These are phyloP conservation scores for Abrostola tripartita DNA, from an alignment of 2,888 invertebrate species.

Conservation along the genomic window DNA sequence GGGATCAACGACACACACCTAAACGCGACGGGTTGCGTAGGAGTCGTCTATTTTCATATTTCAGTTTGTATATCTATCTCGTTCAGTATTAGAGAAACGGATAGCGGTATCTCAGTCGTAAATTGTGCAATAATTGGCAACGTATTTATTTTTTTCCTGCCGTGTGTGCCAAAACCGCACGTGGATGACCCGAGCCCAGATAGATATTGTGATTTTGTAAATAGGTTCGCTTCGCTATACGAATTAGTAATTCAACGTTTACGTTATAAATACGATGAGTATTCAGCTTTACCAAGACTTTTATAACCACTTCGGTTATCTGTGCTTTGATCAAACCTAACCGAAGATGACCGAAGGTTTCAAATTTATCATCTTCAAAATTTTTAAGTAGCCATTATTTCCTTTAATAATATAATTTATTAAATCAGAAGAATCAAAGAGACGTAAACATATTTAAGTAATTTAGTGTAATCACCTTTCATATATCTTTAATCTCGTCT, in stretches of 20 bases:
- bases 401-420: too few species aligned
- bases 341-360: not conserved
- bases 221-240: conserved; percentile 25
- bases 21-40: conserved; percentile 76
- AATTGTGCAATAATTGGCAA: conserved; percentile 86
- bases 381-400: too few species aligned
- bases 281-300: conserved; percentile 20
- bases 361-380: not conserved
- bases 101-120: conserved; percentile 62
- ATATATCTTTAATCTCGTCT: not conserved
- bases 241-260: conserved; percentile 29
- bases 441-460: not conserved
- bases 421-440: not conserved
- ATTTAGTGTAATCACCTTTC: not conserved
- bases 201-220: conserved; percentile 56
- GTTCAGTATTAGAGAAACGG: conserved; percentile 47
- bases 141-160: conserved; percentile 70
- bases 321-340: not conserved
- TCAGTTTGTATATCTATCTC: conserved; percentile 71
- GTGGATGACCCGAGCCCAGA: conserved; percentile 72
- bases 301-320: conserved; percentile 11
- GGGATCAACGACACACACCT: conserved; percentile 85
- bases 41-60: conserved; percentile 83
- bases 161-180: conserved; percentile 81
- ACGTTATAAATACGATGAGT: conserved; percentile 35